A percentile compares a stretch with the other conserved stretches of the same genome.
Conservation (phyloP, 2,797 vertebrate species). For the Syngnathus rostellatus region DNA sequence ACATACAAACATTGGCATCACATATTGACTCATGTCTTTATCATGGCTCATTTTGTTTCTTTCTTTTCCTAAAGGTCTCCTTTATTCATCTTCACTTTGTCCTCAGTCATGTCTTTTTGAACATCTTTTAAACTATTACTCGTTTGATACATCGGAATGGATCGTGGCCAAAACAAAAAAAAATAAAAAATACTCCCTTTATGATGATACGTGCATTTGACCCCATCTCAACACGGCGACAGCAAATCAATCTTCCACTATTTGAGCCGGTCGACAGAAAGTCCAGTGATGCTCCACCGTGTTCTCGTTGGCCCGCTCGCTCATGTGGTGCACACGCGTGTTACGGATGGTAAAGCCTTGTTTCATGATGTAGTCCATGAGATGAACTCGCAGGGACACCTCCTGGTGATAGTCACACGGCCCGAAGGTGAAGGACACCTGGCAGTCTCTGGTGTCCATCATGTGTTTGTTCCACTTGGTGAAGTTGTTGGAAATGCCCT, state of each 20-base stretch:
- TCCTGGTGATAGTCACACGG: slow-evolving; percentile 98
- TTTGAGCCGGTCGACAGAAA: slow-evolving; percentile 90
- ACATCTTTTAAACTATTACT: not conserved
- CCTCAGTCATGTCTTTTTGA: not conserved
- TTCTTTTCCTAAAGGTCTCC: not conserved
- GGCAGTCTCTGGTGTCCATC: slow-evolving; percentile 99
- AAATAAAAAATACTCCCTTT: slow-evolving; percentile 7
- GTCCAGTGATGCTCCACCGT: slow-evolving; percentile 99
- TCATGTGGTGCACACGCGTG: slow-evolving; percentile 97
- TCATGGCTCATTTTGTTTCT: not conserved
- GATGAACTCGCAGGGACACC: slow-evolving; percentile 89
- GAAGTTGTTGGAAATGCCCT: slow-evolving; percentile 94
- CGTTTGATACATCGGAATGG: not conserved
- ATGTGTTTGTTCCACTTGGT: slow-evolving; percentile 99
- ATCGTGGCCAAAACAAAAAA: not conserved
- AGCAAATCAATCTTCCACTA: slow-evolving; percentile 83
- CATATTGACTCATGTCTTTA: not conserved
- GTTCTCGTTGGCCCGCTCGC: slow-evolving; percentile 96
- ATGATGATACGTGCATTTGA: not conserved
- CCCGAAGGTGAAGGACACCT: slow-evolving; percentile 98
- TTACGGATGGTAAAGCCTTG: slow-evolving; percentile 96
- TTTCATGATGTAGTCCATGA: slow-evolving; percentile 98
- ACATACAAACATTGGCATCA: not conserved
- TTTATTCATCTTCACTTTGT: not conserved
- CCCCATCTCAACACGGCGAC: slow-evolving; percentile 10